Conservation (phyloP, 1,140 invertebrate genomes). For the Nasonia longicornis region DNA sequence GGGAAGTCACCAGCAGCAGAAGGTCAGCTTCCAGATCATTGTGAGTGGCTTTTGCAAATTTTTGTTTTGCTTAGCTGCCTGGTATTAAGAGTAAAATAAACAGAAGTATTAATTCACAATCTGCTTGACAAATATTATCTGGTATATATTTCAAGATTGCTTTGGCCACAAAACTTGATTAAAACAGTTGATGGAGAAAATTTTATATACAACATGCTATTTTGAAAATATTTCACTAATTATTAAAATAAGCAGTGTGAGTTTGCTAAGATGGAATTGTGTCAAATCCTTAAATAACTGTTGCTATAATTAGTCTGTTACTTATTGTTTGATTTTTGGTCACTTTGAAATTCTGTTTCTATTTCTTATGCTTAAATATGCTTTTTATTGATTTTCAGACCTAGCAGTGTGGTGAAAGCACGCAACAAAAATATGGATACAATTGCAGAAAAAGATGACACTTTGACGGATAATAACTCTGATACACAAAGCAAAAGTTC, state of each 20-base stretch:
- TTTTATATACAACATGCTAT: too few species aligned
- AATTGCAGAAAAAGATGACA: slow-evolving; percentile 55
- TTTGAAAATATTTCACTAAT: background rate
- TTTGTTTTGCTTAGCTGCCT: background rate
- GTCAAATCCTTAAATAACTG: background rate
- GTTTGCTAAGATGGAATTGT: too few species aligned
- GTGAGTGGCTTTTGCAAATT: slow-evolving; percentile 49
- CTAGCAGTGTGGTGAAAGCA: slow-evolving; percentile 50
- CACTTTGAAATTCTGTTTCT: too few species aligned
- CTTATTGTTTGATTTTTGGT: too few species aligned
- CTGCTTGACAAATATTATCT: too few species aligned
- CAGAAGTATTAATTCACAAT: too few species aligned
- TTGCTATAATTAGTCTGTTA: too few species aligned
- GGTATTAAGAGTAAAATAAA: background rate
- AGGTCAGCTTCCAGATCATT: slow-evolving; percentile 56
- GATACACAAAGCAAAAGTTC: slow-evolving; percentile 48
- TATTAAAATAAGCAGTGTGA: background rate
- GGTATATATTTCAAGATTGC: too few species aligned
- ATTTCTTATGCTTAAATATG: too few species aligned
- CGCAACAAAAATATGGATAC: slow-evolving; percentile 57
- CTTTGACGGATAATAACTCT: slow-evolving; percentile 28
- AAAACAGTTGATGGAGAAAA: too few species aligned
- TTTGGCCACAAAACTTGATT: too few species aligned
- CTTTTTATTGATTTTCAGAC: slow-evolving; percentile 43
- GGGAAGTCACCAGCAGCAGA: slow-evolving; percentile 56